phyloP scores from a whole-genome alignment of 2,888 invertebrate genomes.

The Cheilosia scutellata region DNA sequence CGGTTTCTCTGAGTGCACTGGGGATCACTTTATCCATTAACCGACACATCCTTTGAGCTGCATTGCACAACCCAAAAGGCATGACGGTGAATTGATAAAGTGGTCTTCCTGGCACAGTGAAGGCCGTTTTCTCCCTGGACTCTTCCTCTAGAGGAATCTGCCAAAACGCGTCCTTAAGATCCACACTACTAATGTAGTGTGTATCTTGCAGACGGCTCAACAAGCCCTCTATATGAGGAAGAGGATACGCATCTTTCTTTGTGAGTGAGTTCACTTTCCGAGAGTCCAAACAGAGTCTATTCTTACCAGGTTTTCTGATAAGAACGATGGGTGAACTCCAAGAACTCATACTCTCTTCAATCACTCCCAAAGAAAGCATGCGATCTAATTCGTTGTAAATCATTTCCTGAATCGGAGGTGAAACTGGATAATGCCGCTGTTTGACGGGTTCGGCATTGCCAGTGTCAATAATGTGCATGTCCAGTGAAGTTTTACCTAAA shows the following conservation, averaged over 20 bases:
- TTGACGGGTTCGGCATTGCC: too few relatives aligned
- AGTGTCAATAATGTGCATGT: constrained; percentile 21
- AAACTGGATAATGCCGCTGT: too few relatives aligned
- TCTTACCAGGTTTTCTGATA: constrained; percentile 46
- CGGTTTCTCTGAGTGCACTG: constrained; percentile 39
- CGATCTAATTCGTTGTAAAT: too few relatives aligned
- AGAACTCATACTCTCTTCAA: too few relatives aligned
- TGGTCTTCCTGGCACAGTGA: too few relatives aligned
- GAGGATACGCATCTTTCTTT: constrained; percentile 10
- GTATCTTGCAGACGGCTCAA: not conserved
- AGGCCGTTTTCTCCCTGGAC: not conserved
- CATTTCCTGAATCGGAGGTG: too few relatives aligned
- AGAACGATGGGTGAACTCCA: too few relatives aligned
- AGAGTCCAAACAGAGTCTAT: constrained; percentile 78
- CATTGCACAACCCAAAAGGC: constrained; percentile 27
- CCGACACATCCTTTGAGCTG: constrained; percentile 68
- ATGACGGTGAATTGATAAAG: too few relatives aligned
- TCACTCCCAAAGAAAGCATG: too few relatives aligned
- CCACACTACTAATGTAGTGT: constrained; percentile 9
- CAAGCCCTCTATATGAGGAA: not conserved
- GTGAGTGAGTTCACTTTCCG: constrained; percentile 78
- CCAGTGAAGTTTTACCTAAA: constrained; percentile 50
- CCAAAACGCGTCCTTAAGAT: constrained; percentile 40
- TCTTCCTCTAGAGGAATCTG: constrained; percentile 46
- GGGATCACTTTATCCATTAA: constrained; percentile 76